Evolutionary conservation across 2,797 vertebrate species (phyloP).

Genomic region (Tinamus major): DNA sequence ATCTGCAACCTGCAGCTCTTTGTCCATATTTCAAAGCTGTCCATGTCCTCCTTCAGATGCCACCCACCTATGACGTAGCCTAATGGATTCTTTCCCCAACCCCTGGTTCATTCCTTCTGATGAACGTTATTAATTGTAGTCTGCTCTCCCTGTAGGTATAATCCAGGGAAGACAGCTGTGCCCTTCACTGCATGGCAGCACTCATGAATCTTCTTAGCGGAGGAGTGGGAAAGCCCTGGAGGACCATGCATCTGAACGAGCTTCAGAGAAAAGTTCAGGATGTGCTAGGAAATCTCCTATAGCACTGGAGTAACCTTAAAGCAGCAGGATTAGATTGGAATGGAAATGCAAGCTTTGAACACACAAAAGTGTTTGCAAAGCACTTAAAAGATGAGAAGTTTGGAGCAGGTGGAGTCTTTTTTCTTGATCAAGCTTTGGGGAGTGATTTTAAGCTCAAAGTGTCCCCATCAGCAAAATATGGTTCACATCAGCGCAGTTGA

Average conservation of each 20-base stretch:
- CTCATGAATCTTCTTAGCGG: neutral
- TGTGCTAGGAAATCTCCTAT: neutral
- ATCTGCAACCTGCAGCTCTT: neutral
- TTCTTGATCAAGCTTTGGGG: neutral
- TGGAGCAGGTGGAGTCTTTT: neutral
- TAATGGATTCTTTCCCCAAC: neutral
- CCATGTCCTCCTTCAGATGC: neutral
- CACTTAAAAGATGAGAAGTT: neutral
- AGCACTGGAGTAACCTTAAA: neutral
- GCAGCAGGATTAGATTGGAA: neutral
- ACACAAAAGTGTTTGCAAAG: neutral
- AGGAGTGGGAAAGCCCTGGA: neutral
- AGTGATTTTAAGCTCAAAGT: neutral
- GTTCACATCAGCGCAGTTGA: neutral
- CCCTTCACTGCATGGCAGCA: neutral
- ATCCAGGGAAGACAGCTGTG: neutral
- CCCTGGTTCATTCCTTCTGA: neutral
- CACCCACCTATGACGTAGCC: neutral
- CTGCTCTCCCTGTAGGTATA: neutral
- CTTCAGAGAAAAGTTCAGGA: neutral
- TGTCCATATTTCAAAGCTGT: neutral
- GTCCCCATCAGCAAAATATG: neutral
- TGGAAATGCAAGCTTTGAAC: neutral
- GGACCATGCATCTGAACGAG: neutral
- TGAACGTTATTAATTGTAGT: neutral